Evolutionary conservation across 2,113 vertebrate species (phyloP).

Genomic region (Ammodytes marinus): DNA sequence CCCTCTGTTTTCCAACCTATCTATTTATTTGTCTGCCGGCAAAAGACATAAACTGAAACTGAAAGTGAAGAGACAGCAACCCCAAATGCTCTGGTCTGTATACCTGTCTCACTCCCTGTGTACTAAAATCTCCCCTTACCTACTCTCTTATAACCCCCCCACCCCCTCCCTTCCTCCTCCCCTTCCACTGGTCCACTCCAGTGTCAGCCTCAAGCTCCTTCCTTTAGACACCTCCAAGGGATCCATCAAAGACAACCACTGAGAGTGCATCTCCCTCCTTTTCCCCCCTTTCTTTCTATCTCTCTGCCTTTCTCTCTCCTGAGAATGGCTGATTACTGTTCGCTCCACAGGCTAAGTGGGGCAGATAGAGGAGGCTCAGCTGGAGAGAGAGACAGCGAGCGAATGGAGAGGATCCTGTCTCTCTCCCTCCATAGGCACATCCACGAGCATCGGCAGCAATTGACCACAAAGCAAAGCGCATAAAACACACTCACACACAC

Average conservation of each 20-base stretch:
- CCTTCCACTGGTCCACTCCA: conserved; percentile 57
- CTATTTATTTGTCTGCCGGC: conserved; percentile 34
- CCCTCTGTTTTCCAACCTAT: conserved; percentile 33
- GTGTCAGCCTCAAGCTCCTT: conserved; percentile 71
- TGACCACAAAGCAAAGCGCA: conserved; percentile 51
- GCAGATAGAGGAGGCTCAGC: conserved; percentile 80
- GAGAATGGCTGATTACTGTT: conserved; percentile 84
- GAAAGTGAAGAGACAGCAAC: conserved; percentile 39
- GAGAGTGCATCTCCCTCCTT: conserved; percentile 66
- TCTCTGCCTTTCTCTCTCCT: conserved; percentile 72
- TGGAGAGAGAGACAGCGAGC: conserved; percentile 61
- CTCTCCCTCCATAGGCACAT: conserved; percentile 42
- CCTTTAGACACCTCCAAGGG: conserved; percentile 72
- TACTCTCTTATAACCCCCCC: not conserved
- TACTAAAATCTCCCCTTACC: not conserved
- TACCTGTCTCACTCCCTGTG: conserved; percentile 52
- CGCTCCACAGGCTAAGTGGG: conserved; percentile 84
- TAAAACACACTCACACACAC: conserved; percentile 12
- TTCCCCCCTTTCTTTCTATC: conserved; percentile 46
- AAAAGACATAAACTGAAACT: conserved; percentile 26
- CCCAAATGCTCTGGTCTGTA: conserved; percentile 44
- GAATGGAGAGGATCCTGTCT: conserved; percentile 62
- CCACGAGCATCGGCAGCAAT: conserved; percentile 47
- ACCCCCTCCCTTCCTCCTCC: conserved; percentile 7
- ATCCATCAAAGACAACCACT: conserved; percentile 77